Evolutionary conservation across 2,113 vertebrate species (phyloP).

Genomic region (Blennius ocellaris): DNA sequence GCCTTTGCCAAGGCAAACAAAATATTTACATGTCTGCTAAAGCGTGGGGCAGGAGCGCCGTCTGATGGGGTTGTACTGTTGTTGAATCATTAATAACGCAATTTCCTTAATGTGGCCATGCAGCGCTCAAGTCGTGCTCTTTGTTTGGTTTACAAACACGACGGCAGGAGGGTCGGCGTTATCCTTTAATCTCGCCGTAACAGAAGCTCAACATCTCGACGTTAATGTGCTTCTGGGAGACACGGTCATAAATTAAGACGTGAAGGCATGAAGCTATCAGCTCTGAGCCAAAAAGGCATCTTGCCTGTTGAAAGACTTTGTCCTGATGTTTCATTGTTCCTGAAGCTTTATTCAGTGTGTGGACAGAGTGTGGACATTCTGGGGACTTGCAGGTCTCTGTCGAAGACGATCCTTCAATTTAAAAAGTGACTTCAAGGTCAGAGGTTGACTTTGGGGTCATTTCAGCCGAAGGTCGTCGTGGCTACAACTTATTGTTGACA

Average conservation of each 20-base stretch:
- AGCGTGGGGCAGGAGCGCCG: conserved; percentile 40
- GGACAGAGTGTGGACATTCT: no score
- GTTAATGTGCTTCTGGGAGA: conserved; percentile 56
- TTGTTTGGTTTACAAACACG: conserved; percentile 74
- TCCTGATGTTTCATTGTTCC: neutral
- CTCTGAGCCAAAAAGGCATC: conserved; percentile 21
- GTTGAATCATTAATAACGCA: conserved; percentile 67
- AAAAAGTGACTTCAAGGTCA: no score
- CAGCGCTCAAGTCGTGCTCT: conserved; percentile 42
- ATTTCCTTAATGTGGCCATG: conserved; percentile 51
- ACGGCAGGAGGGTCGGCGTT: conserved; percentile 19
- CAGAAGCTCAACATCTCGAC: conserved; percentile 40
- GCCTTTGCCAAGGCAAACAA: conserved; percentile 60
- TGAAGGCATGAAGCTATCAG: conserved; percentile 24
- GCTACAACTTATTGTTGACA: no score
- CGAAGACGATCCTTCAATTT: no score
- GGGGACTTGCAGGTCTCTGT: no score
- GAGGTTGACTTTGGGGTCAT: no score
- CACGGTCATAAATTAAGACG: conserved; percentile 36
- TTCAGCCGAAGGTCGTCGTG: no score
- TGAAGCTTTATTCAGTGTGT: no score
- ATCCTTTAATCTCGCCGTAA: conserved; percentile 64
- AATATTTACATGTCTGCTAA: conserved; percentile 67
- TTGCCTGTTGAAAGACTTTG: conserved; percentile 33
- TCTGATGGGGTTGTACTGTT: conserved; percentile 45